Conservation (phyloP, 2,888 invertebrate species). For the Eudasyphora cyanicolor region DNA sequence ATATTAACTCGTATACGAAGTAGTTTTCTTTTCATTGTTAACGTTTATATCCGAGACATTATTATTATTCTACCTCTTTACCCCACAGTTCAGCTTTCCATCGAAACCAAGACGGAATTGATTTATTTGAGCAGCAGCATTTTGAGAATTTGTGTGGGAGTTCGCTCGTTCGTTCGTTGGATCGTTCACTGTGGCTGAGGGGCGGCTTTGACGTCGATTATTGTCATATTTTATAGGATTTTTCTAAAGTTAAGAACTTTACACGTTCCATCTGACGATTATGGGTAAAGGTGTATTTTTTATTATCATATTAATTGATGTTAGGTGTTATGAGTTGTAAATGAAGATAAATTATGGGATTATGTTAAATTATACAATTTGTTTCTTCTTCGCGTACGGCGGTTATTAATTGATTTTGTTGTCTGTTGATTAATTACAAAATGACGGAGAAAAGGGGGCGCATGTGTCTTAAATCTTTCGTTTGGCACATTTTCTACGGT, state of each 20-base stretch:
- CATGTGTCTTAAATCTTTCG: conserved; percentile 31
- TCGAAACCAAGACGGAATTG: neutral
- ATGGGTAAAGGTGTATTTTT: no score
- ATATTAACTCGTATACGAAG: no score
- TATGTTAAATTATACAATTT: conserved; percentile 17
- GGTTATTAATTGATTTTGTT: conserved; percentile 7
- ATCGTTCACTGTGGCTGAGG: no score
- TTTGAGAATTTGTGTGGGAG: neutral
- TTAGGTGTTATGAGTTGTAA: conserved; percentile 7
- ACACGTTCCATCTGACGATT: neutral
- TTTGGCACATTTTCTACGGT: no score
- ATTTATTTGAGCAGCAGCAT: neutral
- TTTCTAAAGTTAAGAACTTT: neutral
- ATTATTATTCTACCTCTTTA: neutral
- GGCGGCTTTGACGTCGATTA: neutral
- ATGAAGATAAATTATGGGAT: conserved; percentile 22
- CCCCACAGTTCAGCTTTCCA: neutral
- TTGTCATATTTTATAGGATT: conserved; percentile 4
- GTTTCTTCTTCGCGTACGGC: neutral
- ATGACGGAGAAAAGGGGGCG: neutral
- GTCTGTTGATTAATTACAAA: conserved; percentile 18
- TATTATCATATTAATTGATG: neutral
- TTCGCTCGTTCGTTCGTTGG: neutral
- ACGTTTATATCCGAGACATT: neutral
- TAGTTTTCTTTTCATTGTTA: neutral